phyloP scores from a whole-genome alignment of 2,113 vertebrate genomes.

The Xiphophorus couchianus region DNA sequence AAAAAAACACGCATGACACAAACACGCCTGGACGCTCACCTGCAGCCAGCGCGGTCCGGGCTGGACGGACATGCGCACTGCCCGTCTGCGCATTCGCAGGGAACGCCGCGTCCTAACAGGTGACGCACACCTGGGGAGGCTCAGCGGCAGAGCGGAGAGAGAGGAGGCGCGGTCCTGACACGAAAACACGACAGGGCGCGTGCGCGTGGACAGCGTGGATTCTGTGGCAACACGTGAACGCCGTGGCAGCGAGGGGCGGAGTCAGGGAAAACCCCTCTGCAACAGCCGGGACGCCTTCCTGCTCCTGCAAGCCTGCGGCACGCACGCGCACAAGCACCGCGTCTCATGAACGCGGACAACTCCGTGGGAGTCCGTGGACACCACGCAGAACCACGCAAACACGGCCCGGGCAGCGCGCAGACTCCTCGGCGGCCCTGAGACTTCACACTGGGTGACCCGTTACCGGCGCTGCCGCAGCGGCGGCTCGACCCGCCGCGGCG shows the following conservation, averaged over 20 bases:
- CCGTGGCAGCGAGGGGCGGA: constrained; percentile 86
- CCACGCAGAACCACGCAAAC: constrained; percentile 35
- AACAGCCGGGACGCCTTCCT: constrained; percentile 72
- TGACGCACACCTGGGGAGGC: constrained; percentile 47
- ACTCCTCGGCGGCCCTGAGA: constrained; percentile 16
- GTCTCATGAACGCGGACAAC: constrained; percentile 22
- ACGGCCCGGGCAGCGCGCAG: constrained; percentile 34
- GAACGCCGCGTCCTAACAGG: constrained; percentile 20
- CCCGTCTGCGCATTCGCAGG: not conserved
- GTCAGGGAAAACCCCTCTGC: constrained; percentile 97
- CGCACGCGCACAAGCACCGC: constrained; percentile 2
- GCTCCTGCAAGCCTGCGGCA: not conserved
- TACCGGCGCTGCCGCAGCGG: constrained; percentile 34
- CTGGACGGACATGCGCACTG: constrained; percentile 5
- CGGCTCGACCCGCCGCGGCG: not conserved
- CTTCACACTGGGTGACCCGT: constrained; percentile 29
- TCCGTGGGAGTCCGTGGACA: not conserved
- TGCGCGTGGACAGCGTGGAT: constrained; percentile 56
- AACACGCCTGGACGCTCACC: not conserved
- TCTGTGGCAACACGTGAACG: constrained; percentile 77
- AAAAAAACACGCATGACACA: not conserved
- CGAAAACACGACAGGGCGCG: not conserved
- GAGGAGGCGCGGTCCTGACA: not conserved
- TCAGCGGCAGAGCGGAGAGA: constrained; percentile 14
- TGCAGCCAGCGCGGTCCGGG: constrained; percentile 7